These are phyloP conservation scores for Pedionomus torquatus DNA, from an alignment of 2,113 vertebrate species.

Conservation along the genomic window DNA sequence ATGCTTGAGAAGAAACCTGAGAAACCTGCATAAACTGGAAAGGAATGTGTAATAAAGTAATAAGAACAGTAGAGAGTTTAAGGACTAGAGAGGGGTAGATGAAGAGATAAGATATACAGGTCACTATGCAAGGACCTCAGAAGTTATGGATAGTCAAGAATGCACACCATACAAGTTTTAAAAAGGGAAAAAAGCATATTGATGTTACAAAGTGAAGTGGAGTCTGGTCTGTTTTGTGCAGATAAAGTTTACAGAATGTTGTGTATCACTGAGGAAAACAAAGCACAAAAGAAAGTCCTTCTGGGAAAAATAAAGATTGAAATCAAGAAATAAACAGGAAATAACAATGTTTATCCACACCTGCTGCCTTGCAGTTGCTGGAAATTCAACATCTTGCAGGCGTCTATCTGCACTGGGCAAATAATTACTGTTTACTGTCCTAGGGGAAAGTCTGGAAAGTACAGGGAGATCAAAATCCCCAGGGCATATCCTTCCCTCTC, in stretches of 20 bases:
- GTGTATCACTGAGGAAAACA: background rate
- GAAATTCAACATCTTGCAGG: background rate
- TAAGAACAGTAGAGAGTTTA: background rate
- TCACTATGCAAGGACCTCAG: background rate
- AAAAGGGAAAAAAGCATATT: background rate
- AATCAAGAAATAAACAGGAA: background rate
- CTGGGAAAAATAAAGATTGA: background rate
- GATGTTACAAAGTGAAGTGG: background rate
- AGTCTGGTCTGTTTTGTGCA: background rate
- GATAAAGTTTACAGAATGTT: background rate
- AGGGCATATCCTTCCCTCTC: background rate
- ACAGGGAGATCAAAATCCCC: background rate
- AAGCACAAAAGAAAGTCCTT: background rate
- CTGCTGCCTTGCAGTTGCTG: background rate
- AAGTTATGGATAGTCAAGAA: too few species aligned
- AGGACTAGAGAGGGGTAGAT: background rate
- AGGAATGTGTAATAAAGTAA: background rate
- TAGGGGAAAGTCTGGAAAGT: background rate
- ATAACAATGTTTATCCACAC: background rate
- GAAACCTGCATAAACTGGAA: background rate
- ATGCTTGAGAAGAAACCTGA: background rate
- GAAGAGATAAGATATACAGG: background rate
- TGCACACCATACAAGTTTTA: too few species aligned
- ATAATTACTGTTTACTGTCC: background rate
- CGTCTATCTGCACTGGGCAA: background rate